Evolutionary conservation across 1,140 invertebrate species (phyloP).

Genomic region (Drosophila subobscura): DNA sequence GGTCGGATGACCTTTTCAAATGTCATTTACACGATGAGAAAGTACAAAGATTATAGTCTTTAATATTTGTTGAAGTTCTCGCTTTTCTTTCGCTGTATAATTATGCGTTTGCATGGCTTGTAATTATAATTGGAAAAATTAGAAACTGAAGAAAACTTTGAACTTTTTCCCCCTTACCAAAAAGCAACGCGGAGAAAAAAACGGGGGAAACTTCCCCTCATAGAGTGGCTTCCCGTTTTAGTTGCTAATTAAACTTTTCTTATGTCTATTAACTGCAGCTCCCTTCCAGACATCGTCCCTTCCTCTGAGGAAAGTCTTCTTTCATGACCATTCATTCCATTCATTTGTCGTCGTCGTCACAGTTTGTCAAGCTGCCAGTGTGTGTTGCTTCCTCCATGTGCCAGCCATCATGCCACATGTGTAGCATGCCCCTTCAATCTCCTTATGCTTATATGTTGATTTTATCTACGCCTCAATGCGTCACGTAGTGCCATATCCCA

Average conservation of each 20-base stretch:
- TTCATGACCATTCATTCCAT: no score
- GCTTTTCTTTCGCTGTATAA: slow-evolving; percentile 66
- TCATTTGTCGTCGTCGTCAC: slow-evolving; percentile 15
- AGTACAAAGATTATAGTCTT: slow-evolving; percentile 24
- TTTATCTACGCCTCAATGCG: slow-evolving; percentile 51
- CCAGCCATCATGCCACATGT: no score
- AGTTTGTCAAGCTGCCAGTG: slow-evolving; percentile 24
- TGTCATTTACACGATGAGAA: no score
- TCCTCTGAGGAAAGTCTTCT: no score
- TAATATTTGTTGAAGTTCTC: slow-evolving; percentile 21
- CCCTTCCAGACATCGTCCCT: slow-evolving; percentile 7
- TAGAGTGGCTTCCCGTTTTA: slow-evolving; percentile 2
- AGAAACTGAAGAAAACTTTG: slow-evolving; percentile 57
- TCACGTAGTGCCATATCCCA: slow-evolving; percentile 54
- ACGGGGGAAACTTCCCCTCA: slow-evolving; percentile 26
- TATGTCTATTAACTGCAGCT: slow-evolving; percentile 32
- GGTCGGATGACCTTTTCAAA: no score
- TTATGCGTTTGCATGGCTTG: slow-evolving; percentile 63
- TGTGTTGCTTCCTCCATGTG: slow-evolving; percentile 21
- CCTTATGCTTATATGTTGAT: slow-evolving; percentile 53
- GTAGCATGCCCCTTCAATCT: slow-evolving; percentile 1
- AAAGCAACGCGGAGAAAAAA: neutral
- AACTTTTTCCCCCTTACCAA: slow-evolving; percentile 23
- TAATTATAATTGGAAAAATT: slow-evolving; percentile 45
- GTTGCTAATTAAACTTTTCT: slow-evolving; percentile 42